These are phyloP conservation scores for Keiferia lycopersicella DNA, from an alignment of 2,888 invertebrate genomes.

Conservation along the genomic window DNA sequence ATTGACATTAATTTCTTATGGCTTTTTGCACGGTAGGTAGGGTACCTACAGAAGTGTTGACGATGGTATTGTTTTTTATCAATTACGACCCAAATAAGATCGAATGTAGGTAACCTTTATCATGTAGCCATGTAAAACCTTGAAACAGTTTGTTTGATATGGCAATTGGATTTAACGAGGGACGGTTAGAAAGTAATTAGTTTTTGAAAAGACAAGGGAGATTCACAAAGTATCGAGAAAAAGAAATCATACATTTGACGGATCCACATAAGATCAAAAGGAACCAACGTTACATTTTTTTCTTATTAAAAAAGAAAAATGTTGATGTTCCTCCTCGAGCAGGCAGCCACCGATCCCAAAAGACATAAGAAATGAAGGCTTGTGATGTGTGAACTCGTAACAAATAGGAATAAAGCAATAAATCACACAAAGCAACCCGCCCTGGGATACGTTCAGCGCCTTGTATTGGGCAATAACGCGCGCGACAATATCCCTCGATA, in stretches of 20 bases:
- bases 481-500: constrained; percentile 44
- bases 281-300: too few relatives aligned
- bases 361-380: constrained; percentile 43
- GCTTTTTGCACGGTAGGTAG: constrained; percentile 36
- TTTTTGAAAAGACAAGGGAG: too few relatives aligned
- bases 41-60: neutral
- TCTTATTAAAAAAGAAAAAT: neutral
- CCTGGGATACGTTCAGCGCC: constrained; percentile 43
- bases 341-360: constrained; percentile 23
- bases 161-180: too few relatives aligned
- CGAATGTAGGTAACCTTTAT: neutral
- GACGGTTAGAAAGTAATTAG: too few relatives aligned
- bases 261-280: too few relatives aligned
- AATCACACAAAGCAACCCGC: constrained; percentile 38
- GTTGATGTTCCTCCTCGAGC: constrained; percentile 22
- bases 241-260: too few relatives aligned
- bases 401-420: constrained; percentile 50
- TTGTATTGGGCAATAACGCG: constrained; percentile 44
- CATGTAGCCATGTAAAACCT: too few relatives aligned
- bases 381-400: constrained; percentile 43
- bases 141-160: too few relatives aligned
- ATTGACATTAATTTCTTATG: constrained; percentile 51
- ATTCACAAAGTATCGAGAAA: too few relatives aligned
- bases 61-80: neutral
- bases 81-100: neutral